Evolutionary conservation across 2,113 vertebrate genomes (phyloP).

Genomic region (Enhydra lutris): DNA sequence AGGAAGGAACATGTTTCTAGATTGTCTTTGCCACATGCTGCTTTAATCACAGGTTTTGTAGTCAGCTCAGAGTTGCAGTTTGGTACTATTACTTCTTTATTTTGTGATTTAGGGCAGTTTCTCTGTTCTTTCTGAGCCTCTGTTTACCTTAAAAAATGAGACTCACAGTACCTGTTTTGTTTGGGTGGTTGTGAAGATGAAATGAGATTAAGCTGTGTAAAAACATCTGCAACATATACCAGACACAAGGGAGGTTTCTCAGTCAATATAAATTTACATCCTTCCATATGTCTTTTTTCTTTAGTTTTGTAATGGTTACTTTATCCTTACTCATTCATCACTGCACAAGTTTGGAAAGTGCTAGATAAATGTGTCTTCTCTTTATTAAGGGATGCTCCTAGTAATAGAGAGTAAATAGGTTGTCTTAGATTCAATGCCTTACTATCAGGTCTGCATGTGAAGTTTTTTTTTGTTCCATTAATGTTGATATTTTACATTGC

Average conservation of each 20-base stretch:
- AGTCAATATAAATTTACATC: neutral
- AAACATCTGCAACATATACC: neutral
- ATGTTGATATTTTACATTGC: neutral
- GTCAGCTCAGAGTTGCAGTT: slow-evolving; percentile 27
- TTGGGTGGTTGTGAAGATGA: neutral
- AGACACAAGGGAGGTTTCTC: neutral
- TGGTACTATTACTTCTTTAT: slow-evolving; percentile 9
- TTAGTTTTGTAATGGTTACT: neutral
- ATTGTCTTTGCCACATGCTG: slow-evolving; percentile 50
- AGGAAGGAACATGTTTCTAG: slow-evolving; percentile 46
- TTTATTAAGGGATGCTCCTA: neutral
- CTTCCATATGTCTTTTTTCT: neutral
- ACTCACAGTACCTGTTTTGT: neutral
- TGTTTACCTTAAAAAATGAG: neutral
- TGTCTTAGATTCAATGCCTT: neutral
- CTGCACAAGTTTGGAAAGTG: neutral
- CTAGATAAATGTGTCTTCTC: neutral
- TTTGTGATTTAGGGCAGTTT: neutral
- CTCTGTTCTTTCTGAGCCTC: neutral
- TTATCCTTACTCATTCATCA: neutral
- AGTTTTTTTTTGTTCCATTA: neutral
- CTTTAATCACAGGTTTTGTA: slow-evolving; percentile 17
- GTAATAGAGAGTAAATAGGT: neutral
- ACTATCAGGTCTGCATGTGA: neutral
- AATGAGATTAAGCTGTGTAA: neutral